Evolutionary conservation across 2,113 vertebrate genomes (phyloP).

Genomic region (Nipponia nippon): DNA sequence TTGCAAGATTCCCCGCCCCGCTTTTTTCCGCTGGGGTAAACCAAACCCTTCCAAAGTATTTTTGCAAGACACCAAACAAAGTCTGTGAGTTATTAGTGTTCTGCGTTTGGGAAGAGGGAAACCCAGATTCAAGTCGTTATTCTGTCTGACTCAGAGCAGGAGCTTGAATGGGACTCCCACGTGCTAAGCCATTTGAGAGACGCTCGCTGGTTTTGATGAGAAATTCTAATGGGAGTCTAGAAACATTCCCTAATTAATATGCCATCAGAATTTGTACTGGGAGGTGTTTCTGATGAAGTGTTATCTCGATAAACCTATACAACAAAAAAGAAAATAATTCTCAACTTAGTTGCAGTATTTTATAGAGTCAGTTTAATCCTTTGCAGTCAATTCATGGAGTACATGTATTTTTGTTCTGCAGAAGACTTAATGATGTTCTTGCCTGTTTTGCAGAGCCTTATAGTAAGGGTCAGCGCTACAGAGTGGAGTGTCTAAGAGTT

Average conservation of each 20-base stretch:
- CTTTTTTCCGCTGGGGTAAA: not conserved
- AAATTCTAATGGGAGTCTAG: not conserved
- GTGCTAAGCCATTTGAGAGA: not conserved
- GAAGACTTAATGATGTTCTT: not conserved
- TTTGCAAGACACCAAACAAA: not conserved
- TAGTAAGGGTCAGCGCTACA: not conserved
- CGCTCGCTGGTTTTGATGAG: not conserved
- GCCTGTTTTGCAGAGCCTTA: not conserved
- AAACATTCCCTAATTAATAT: not conserved
- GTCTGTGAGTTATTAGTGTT: not conserved
- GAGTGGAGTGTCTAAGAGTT: not conserved
- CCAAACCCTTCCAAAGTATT: not conserved
- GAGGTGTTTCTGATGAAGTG: not conserved
- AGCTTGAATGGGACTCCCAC: not conserved
- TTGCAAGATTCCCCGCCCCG: not conserved
- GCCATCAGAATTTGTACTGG: not conserved
- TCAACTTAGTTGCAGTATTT: not conserved
- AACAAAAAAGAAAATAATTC: not conserved
- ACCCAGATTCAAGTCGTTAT: not conserved
- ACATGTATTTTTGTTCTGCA: not conserved
- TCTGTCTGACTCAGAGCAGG: not conserved
- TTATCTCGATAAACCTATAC: not conserved
- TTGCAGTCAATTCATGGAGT: not conserved
- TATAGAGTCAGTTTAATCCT: not conserved
- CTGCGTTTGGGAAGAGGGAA: not conserved